Percentiles rank a stretch among this genome's conserved stretches.
phyloP scores from a whole-genome alignment of 2,113 vertebrate species.

The Uria aalge region DNA sequence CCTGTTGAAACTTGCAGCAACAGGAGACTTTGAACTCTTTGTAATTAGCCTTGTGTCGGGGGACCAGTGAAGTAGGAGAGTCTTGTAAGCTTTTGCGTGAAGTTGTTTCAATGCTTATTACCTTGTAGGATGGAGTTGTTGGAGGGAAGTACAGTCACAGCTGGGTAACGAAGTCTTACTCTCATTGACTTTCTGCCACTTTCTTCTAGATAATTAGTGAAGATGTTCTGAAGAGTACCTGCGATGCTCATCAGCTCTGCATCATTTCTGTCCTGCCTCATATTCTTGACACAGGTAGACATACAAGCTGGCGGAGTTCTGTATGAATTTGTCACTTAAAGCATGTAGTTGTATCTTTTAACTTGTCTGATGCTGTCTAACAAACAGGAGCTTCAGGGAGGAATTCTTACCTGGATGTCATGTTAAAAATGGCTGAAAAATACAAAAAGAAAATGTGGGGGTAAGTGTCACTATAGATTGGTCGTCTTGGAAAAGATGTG shows the following conservation, averaged over 20 bases:
- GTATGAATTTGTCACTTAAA: background rate
- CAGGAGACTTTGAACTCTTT: background rate
- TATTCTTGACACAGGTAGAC: slow-evolving; percentile 92
- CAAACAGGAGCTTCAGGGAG: slow-evolving; percentile 87
- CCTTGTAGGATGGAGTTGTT: background rate
- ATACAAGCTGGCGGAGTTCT: background rate
- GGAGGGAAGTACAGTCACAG: background rate
- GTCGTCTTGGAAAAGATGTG: background rate
- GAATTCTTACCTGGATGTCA: slow-evolving; percentile 90
- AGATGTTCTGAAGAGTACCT: slow-evolving; percentile 85
- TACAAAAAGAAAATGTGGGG: slow-evolving; percentile 99
- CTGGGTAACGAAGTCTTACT: background rate
- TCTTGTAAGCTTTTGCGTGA: background rate
- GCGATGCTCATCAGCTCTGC: slow-evolving; percentile 92
- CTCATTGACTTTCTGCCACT: background rate
- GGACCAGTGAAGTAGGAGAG: background rate
- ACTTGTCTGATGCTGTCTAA: background rate
- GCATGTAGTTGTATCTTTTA: background rate
- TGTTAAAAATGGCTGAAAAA: slow-evolving; percentile 92
- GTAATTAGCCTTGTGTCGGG: background rate
- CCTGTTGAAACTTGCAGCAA: background rate
- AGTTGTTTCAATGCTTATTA: background rate
- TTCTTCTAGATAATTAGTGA: slow-evolving; percentile 82
- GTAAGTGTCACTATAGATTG: slow-evolving; percentile 71
- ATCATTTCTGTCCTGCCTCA: slow-evolving; percentile 91